Percentiles rank a stretch among this genome's conserved stretches.
Evolutionary conservation across 2,113 vertebrate species (phyloP).

Genomic region (Nothocercus julius): DNA sequence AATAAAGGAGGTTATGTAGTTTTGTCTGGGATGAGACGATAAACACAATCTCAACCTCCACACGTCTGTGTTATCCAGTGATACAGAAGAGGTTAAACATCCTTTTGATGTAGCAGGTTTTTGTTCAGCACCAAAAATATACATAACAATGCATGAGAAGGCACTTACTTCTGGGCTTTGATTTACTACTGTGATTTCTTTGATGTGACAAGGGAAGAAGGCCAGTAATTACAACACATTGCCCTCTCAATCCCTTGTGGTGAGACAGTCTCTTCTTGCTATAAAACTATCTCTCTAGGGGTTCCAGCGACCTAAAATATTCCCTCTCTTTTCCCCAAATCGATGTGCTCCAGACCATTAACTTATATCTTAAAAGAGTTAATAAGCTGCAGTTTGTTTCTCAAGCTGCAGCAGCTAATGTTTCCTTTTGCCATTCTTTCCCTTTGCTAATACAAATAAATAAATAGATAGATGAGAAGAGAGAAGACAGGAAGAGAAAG

Average conservation of each 20-base stretch:
- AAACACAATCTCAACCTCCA: constrained; percentile 56
- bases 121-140: not conserved
- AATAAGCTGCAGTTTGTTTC: not conserved
- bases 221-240: not conserved
- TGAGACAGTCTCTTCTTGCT: not conserved
- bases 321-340: not conserved
- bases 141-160: not conserved
- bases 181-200: constrained; percentile 21
- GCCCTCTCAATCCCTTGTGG: not conserved
- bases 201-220: not conserved
- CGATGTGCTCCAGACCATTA: not conserved
- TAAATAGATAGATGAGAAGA: not conserved
- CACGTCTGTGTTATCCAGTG: not conserved
- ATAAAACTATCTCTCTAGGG: not conserved
- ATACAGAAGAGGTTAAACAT: constrained; percentile 27
- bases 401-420: not conserved
- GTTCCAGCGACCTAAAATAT: not conserved
- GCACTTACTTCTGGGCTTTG: not conserved
- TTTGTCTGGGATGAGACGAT: constrained; percentile 51
- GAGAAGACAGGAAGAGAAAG: not conserved
- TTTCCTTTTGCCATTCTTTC: not conserved
- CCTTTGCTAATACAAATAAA: not conserved
- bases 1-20: not conserved
- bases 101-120: not conserved
- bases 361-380: not conserved